phyloP scores from a whole-genome alignment of 2,113 vertebrate genomes.

The Plestiodon gilberti region DNA sequence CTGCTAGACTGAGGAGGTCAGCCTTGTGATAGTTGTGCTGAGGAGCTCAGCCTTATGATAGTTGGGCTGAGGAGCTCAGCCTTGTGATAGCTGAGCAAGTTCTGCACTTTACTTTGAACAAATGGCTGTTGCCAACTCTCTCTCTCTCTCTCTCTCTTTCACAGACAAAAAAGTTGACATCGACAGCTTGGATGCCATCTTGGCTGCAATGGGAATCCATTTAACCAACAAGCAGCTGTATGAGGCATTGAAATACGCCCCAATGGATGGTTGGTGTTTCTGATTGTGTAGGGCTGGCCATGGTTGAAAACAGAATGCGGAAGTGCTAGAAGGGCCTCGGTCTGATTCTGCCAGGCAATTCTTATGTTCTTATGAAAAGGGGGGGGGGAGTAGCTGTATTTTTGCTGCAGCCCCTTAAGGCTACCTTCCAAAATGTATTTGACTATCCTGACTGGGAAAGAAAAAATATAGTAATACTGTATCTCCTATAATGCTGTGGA shows the following conservation, averaged over 20 bases:
- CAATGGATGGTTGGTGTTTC: conserved; percentile 37
- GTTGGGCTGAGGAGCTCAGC: no score
- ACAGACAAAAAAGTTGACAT: conserved; percentile 36
- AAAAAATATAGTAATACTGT: neutral
- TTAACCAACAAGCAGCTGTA: conserved; percentile 34
- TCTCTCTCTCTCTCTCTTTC: conserved; percentile 13
- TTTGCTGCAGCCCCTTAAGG: neutral
- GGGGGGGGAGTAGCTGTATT: neutral
- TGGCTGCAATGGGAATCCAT: conserved; percentile 39
- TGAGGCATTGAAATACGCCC: conserved; percentile 35
- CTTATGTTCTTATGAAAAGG: neutral
- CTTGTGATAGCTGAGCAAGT: neutral
- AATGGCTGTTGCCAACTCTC: conserved; percentile 7
- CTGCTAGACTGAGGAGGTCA: no score
- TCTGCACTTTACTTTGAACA: neutral
- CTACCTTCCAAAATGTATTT: neutral
- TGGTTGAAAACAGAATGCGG: neutral
- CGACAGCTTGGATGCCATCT: conserved; percentile 24
- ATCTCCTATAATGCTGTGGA: neutral
- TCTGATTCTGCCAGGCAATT: neutral
- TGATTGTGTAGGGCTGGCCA: neutral
- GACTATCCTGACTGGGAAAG: neutral
- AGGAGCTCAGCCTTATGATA: neutral
- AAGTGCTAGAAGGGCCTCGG: neutral
- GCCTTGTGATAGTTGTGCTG: neutral